Conservation (phyloP, 2,797 vertebrate genomes). For the Thripadectes ignobilis region DNA sequence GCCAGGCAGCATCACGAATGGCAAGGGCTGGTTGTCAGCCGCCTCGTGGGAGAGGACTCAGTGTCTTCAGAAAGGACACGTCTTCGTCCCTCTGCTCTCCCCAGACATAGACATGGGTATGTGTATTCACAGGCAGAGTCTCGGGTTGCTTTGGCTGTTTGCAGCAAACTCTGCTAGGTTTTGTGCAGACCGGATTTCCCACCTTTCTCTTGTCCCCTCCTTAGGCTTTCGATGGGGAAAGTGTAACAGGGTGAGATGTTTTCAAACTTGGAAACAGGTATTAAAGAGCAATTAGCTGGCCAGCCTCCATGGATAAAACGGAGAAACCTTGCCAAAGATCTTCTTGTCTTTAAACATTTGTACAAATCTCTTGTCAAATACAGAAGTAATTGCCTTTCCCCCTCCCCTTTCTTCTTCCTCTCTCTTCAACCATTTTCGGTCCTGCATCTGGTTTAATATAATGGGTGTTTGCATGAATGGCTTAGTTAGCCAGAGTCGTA, state of each 20-base stretch:
- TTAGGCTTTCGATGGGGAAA: not conserved
- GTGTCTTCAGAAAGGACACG: not conserved
- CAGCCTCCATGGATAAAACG: slow-evolving; percentile 15
- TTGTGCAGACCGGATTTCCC: not conserved
- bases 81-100: not conserved
- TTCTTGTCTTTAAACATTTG: slow-evolving; percentile 67
- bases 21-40: not conserved
- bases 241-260: not conserved
- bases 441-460: slow-evolving; percentile 70
- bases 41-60: not conserved
- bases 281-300: slow-evolving; percentile 60
- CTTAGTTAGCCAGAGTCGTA: slow-evolving; percentile 76
- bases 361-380: slow-evolving; percentile 71
- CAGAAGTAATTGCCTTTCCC: slow-evolving; percentile 51
- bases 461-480: slow-evolving; percentile 75
- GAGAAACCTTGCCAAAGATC: slow-evolving; percentile 60
- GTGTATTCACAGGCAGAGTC: not conserved
- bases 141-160: not conserved
- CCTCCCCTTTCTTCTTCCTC: not conserved
- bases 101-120: rapidly evolving
- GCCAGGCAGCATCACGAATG: rapidly evolving
- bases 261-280: slow-evolving; percentile 42
- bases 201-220: not conserved
- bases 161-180: not conserved
- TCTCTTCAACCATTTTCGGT: slow-evolving; percentile 28